These are phyloP conservation scores for Lordiphosa stackelbergi DNA, from an alignment of 1,140 invertebrate genomes.

Conservation along the genomic window DNA sequence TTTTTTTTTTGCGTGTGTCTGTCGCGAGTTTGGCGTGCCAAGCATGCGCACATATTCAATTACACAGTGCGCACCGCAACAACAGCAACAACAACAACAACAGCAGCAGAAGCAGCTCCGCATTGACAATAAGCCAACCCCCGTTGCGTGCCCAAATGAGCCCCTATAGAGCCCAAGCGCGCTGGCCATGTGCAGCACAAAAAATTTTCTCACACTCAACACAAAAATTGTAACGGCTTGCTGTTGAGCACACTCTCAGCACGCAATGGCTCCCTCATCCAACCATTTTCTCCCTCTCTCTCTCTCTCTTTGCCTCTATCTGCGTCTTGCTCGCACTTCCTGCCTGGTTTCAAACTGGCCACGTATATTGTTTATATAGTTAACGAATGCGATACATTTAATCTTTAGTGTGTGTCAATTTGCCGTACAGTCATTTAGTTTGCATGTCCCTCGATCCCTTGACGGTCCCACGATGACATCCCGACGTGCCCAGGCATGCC, in stretches of 20 bases:
- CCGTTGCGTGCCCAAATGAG: constrained; percentile 53
- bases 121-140: constrained; percentile 64
- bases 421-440: constrained; percentile 75
- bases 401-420: constrained; percentile 76
- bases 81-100: constrained; percentile 21
- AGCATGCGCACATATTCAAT: constrained; percentile 71
- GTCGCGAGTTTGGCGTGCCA: constrained; percentile 59
- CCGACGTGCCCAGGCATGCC: constrained; percentile 67
- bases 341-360: constrained; percentile 51
- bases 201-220: constrained; percentile 69
- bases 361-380: constrained; percentile 75
- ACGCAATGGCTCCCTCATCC: constrained; percentile 32
- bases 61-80: constrained; percentile 37
- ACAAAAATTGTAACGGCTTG: constrained; percentile 67
- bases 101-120: constrained; percentile 25
- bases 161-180: constrained; percentile 37
- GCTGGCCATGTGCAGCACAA: constrained; percentile 62
- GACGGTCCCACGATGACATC: constrained; percentile 59
- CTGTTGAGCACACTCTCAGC: constrained; percentile 67
- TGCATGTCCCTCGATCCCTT: constrained; percentile 58
- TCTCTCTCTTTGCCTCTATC: not conserved
- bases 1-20: constrained; percentile 48
- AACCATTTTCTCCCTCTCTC: not conserved
- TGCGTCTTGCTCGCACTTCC: constrained; percentile 42
- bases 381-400: constrained; percentile 76